phyloP scores from a whole-genome alignment of 2,113 vertebrate genomes.

The Aviceda subcristata region DNA sequence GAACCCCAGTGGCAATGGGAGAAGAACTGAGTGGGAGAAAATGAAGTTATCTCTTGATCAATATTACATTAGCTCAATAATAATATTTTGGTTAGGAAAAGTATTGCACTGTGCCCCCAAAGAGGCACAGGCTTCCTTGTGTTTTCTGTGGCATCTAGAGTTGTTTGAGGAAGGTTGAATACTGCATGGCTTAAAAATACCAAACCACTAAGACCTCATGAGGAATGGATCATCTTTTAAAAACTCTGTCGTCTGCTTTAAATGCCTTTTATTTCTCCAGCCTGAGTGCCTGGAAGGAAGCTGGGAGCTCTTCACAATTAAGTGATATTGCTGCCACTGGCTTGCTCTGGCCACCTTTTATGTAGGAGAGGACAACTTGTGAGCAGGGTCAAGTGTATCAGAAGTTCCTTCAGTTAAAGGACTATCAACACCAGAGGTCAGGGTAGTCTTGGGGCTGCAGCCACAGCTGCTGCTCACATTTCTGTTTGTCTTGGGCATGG shows the following conservation, averaged over 20 bases:
- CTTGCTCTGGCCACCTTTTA: neutral
- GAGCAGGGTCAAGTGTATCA: neutral
- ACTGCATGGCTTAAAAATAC: neutral
- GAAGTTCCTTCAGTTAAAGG: neutral
- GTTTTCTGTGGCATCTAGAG: neutral
- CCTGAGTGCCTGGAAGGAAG: neutral
- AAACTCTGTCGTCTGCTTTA: neutral
- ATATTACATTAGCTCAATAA: neutral
- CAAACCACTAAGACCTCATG: neutral
- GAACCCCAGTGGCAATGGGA: neutral
- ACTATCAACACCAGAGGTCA: rapidly evolving
- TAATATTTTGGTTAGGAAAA: neutral
- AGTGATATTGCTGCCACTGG: neutral
- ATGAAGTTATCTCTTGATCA: neutral
- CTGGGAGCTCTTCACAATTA: neutral
- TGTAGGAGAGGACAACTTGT: neutral
- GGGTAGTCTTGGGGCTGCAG: neutral
- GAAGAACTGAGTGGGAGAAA: neutral
- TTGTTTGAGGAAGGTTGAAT: neutral
- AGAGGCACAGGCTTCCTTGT: neutral
- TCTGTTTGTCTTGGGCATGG: neutral
- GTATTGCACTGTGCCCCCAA: neutral
- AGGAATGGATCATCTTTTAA: neutral
- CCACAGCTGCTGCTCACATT: neutral
- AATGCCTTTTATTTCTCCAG: neutral